Conservation (phyloP, 1,140 invertebrate species). For the Orchesella cincta region DNA sequence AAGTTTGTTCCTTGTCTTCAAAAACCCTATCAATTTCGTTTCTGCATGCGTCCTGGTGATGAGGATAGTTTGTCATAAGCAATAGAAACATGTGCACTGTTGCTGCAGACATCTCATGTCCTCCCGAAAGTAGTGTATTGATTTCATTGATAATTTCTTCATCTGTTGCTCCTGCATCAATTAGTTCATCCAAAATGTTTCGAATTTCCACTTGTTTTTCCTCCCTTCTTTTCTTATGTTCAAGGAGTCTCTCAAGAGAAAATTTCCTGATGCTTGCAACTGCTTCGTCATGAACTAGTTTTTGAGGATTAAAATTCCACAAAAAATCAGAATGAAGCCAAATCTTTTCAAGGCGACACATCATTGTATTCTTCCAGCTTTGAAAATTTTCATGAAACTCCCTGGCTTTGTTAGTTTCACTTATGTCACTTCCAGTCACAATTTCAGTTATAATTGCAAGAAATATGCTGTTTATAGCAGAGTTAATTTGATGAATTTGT, state of each 20-base stretch:
- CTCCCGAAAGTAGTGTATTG: neutral
- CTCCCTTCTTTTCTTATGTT: no score
- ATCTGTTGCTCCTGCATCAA: neutral
- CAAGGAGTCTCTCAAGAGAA: no score
- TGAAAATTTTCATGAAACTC: neutral
- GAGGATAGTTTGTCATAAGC: neutral
- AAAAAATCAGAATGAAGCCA: no score
- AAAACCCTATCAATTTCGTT: neutral
- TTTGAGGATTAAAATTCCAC: no score
- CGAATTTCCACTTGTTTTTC: no score
- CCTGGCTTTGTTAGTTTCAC: neutral
- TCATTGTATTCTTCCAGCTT: neutral
- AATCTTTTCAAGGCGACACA: no score
- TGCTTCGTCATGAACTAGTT: no score
- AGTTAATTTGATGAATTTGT: constrained; percentile 2
- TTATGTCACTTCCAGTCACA: neutral
- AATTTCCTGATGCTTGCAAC: no score
- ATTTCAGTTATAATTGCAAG: neutral
- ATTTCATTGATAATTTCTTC: neutral
- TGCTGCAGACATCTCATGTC: neutral
- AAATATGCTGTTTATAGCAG: neutral
- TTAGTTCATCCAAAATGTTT: neutral
- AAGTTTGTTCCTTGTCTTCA: neutral
- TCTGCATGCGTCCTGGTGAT: neutral
- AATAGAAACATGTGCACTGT: neutral